These are phyloP conservation scores for Moxostoma hubbsi DNA, from an alignment of 2,797 vertebrate species.

Conservation along the genomic window DNA sequence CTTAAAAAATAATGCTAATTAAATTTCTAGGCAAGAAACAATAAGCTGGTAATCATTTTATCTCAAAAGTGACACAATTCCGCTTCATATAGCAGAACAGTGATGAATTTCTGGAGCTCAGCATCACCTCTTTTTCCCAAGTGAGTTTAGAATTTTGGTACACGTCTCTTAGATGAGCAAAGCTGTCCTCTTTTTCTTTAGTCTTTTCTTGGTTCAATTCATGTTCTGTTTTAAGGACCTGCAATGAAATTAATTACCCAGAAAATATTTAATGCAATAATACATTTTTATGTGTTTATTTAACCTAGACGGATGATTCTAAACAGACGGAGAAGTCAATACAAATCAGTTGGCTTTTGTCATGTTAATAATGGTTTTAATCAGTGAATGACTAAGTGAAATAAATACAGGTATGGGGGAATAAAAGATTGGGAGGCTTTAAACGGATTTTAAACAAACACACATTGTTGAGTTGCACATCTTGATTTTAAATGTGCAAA, in stretches of 20 bases:
- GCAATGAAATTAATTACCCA: slow-evolving; percentile 99
- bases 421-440: slow-evolving; percentile 81
- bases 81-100: neutral
- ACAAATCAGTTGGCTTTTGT: slow-evolving; percentile 96
- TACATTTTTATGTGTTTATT: slow-evolving; percentile 89
- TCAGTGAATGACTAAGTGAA: slow-evolving; percentile 93
- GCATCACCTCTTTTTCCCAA: slow-evolving; percentile 86
- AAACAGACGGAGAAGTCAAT: slow-evolving; percentile 85
- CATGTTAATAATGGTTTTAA: slow-evolving; percentile 97
- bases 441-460: too few species aligned
- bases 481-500: slow-evolving; percentile 84
- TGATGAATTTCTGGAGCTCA: slow-evolving; percentile 6
- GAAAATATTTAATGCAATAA: slow-evolving; percentile 98
- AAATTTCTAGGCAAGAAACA: neutral
- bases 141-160: slow-evolving; percentile 75
- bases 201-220: slow-evolving; percentile 88
- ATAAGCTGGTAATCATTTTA: too few species aligned
- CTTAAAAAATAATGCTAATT: neutral
- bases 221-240: slow-evolving; percentile 96
- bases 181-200: slow-evolving; percentile 87
- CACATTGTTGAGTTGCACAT: slow-evolving; percentile 89
- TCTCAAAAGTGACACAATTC: neutral
- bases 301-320: slow-evolving; percentile 89
- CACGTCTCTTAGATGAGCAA: slow-evolving; percentile 84
- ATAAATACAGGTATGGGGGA: slow-evolving; percentile 84